Evolutionary conservation across 2,797 vertebrate genomes (phyloP), one percentile per base, ranked within the genome.

Genomic region (Bovichtus variegatus): DNA sequence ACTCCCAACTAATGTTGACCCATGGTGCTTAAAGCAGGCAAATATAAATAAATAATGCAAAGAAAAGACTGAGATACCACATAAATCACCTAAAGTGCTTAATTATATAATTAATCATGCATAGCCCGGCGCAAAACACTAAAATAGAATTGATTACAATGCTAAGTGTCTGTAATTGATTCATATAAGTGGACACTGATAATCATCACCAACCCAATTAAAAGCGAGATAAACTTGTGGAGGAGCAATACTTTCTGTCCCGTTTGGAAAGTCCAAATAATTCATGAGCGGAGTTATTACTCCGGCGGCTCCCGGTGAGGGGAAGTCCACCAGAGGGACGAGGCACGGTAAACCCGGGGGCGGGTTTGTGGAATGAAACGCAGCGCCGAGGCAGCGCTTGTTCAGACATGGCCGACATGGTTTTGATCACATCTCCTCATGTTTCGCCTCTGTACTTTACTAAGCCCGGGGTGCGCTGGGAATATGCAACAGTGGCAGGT

Each of bases 141-240:
- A 76, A 89, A 92, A 90, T 65, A 82, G 41, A 87, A 92, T 81
- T 84, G 80, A 92, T 89, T 91, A 80, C 74, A 53, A 62, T 82
- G 76, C 85, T 72, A 75, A 89, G 72, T 83, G 79, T 83, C 63
- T 72, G 53, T 89, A 89, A 90, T 87, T 89, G 85, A 92, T 91
- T 91, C 80, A 84, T 90, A 87, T 80, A 87, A 87, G 88, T 91
- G 86, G 89, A 90, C 72, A 81, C 70, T 76, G 76, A 85, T 81
- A 91, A 91, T 94, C 90, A 94, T 87, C 86, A 86, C 63, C 76
- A 84, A 65, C 57, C 74, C 79, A 91, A 93, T 93, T 90, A 92
- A 83, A 87, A 71, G 63, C n/a, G 49, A 85, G 78, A 81, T 75
- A 86, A 92, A 91, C 76, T 85, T 54, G 61, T 40, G 68, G 61